phyloP scores from a whole-genome alignment of 1,140 invertebrate species.

The Copidosoma floridanum region DNA sequence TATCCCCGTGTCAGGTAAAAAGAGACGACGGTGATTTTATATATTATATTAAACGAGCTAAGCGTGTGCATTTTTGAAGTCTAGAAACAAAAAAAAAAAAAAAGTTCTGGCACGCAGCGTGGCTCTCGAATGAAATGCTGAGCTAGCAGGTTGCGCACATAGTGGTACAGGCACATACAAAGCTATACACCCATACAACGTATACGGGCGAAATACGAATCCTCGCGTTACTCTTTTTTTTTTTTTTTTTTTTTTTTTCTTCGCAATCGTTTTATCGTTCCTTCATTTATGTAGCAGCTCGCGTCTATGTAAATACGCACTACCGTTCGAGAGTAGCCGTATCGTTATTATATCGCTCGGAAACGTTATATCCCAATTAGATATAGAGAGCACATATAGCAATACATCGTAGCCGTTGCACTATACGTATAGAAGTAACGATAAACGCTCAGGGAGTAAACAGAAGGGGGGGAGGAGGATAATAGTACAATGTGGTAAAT shows the following conservation, averaged over 20 bases:
- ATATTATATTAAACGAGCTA: too few relatives aligned
- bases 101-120: slow-evolving; percentile 23
- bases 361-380: too few relatives aligned
- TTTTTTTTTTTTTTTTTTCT: background rate
- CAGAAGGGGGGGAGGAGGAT: background rate
- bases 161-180: too few relatives aligned
- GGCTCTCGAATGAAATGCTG: slow-evolving; percentile 35
- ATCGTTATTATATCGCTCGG: too few relatives aligned
- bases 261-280: background rate
- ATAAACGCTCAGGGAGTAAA: too few relatives aligned
- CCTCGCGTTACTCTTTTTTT: slow-evolving; percentile 24
- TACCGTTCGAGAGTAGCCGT: too few relatives aligned
- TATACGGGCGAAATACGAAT: slow-evolving; percentile 36
- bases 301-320: too few relatives aligned
- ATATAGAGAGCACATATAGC: too few relatives aligned
- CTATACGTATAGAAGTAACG: too few relatives aligned
- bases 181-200: slow-evolving; percentile 35
- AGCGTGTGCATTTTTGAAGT: slow-evolving; percentile 18
- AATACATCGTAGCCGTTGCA: too few relatives aligned
- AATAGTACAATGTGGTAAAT: background rate
- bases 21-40: background rate
- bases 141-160: slow-evolving; percentile 33
- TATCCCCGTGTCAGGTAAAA: too few relatives aligned
- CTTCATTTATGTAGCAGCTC: slow-evolving; percentile 5
- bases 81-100: slow-evolving; percentile 24